Percentiles rank a stretch among this genome's conserved stretches.
Evolutionary conservation across 2,888 invertebrate genomes (phyloP).

Genomic region (Parapristionchus giblindavisi): DNA sequence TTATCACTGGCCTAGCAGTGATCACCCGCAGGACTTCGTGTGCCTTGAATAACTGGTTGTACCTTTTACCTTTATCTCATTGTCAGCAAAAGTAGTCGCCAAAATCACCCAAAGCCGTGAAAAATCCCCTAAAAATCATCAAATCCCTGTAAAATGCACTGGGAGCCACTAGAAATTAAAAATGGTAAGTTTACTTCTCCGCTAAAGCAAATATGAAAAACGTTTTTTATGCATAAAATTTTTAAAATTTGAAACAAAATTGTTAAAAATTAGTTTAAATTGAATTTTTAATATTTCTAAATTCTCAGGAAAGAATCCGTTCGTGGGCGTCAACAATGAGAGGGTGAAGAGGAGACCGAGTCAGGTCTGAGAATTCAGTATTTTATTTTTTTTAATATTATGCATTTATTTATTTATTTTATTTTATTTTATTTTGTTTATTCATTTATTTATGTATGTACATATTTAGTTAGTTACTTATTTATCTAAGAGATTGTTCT

Average conservation of each 20-base stretch:
- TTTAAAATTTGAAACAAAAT: background rate
- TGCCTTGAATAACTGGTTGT: too few relatives aligned
- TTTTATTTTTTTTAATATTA: background rate
- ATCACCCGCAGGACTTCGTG: too few relatives aligned
- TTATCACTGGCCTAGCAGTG: too few relatives aligned
- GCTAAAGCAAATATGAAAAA: too few relatives aligned
- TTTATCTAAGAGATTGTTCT: too few relatives aligned
- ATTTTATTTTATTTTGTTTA: background rate
- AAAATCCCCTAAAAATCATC: slow-evolving; percentile 29
- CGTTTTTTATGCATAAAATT: too few relatives aligned
- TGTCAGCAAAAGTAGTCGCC: too few relatives aligned
- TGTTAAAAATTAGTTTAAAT: background rate
- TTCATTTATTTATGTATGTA: too few relatives aligned
- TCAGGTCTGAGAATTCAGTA: slow-evolving; percentile 4
- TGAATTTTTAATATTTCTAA: background rate
- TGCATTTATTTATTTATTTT: background rate
- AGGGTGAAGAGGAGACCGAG: slow-evolving; percentile 14
- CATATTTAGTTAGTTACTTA: too few relatives aligned
- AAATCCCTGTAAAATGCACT: background rate
- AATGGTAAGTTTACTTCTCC: background rate
- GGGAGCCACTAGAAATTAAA: background rate
- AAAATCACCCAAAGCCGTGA: background rate
- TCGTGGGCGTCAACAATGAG: slow-evolving; percentile 24
- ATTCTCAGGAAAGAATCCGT: slow-evolving; percentile 29
- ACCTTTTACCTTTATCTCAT: too few relatives aligned